These are phyloP conservation scores for Porites lobata DNA, from an alignment of 92 coral and sea anemone genomes.

Conservation along the genomic window DNA sequence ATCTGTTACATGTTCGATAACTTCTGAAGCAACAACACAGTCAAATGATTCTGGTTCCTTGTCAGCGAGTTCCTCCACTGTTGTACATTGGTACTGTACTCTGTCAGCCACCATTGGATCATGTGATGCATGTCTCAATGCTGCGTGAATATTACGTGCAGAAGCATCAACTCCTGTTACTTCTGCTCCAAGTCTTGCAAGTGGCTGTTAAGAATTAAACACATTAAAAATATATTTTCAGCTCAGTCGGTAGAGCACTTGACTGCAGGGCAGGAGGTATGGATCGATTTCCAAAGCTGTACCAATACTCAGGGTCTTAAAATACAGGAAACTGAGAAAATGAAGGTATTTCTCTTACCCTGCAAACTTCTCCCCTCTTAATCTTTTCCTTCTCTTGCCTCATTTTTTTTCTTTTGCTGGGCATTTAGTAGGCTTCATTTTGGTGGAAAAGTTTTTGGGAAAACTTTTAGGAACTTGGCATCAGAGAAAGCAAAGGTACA, in stretches of 20 bases:
- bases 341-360: no score
- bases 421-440: no score
- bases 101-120: constrained; percentile 76
- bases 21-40: constrained; percentile 95
- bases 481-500: no score
- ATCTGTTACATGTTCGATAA: constrained; percentile 93
- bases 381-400: no score
- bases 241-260: not conserved
- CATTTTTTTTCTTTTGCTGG: no score
- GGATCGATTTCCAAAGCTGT: rapidly evolving
- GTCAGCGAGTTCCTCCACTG: constrained; percentile 89
- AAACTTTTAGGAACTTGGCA: no score
- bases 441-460: no score
- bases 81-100: constrained; percentile 78
- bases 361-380: no score
- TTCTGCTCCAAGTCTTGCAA: constrained; percentile 94
- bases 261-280: not conserved
- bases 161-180: constrained; percentile 98
- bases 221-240: not conserved
- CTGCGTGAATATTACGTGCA: constrained; percentile 83
- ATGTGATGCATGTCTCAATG: constrained; percentile 83
- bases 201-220: constrained; percentile 64
- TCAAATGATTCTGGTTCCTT: constrained; percentile 76
- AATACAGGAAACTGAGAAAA: no score
- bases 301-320: no score